These are phyloP conservation scores for Paracentrotus lividus DNA, from an alignment of 53 echinoderm and acorn worm genomes.

Conservation along the genomic window DNA sequence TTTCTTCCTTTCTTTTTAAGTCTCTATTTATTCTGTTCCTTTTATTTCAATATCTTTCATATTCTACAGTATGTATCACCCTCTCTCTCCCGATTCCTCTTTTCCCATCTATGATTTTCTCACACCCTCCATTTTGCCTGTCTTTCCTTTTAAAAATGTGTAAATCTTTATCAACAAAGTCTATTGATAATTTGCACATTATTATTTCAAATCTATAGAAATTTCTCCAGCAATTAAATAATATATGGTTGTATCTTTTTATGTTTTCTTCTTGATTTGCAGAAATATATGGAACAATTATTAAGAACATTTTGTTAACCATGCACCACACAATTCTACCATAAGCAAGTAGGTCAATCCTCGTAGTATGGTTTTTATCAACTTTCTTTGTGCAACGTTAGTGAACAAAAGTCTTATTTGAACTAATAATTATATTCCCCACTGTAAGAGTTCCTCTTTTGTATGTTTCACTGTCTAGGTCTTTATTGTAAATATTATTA, in stretches of 20 bases:
- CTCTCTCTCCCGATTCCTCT: not conserved
- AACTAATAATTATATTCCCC: not conserved
- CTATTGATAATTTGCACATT: not conserved
- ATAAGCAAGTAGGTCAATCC: not conserved
- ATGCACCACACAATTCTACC: not conserved
- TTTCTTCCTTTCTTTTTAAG: not conserved
- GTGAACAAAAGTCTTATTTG: not conserved
- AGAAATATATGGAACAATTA: not conserved
- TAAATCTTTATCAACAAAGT: not conserved
- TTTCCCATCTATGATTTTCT: not conserved
- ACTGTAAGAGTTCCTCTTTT: not conserved
- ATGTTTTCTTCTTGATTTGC: not conserved
- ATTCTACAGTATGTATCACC: no score
- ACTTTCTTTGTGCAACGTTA: not conserved
- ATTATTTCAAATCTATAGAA: not conserved
- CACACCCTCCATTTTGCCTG: not conserved
- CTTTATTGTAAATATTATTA: not conserved
- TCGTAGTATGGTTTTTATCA: not conserved
- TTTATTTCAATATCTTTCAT: no score
- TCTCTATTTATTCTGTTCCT: no score
- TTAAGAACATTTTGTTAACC: not conserved
- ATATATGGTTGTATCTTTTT: not conserved
- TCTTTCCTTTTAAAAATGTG: no score
- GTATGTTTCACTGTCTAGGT: not conserved
- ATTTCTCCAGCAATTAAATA: constrained; percentile 8